Percentiles rank a stretch among this genome's conserved stretches.
These are phyloP conservation scores for Gryon sp. DNA, from an alignment of 1,140 invertebrate species.

Conservation along the genomic window DNA sequence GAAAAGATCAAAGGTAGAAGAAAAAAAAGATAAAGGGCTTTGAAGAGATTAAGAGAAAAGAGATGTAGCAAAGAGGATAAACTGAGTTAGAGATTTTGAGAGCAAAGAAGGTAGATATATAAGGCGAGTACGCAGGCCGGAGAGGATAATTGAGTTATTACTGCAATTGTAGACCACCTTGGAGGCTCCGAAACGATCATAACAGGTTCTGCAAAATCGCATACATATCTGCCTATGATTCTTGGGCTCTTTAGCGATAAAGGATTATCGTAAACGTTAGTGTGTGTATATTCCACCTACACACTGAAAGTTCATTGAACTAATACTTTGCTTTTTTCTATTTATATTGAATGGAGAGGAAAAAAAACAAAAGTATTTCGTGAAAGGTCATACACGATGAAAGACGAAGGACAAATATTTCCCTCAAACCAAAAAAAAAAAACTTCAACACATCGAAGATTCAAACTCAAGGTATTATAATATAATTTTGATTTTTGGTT, in stretches of 20 bases:
- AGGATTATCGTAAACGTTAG: conserved; percentile 74
- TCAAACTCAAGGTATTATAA: too few species aligned
- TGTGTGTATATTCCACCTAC: conserved; percentile 64
- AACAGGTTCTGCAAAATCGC: conserved; percentile 79
- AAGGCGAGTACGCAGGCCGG: conserved; percentile 76
- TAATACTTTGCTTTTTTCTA: conserved; percentile 52
- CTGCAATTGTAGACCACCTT: conserved; percentile 81
- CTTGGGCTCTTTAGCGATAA: conserved; percentile 77
- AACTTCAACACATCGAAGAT: too few species aligned
- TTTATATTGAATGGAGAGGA: too few species aligned
- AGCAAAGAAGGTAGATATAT: conserved; percentile 80
- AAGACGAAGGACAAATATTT: conserved; percentile 55
- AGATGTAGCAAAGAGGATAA: conserved; percentile 49
- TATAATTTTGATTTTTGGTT: too few species aligned
- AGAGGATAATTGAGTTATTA: conserved; percentile 81
- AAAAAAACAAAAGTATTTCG: too few species aligned
- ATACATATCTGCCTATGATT: conserved; percentile 75
- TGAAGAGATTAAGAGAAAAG: conserved; percentile 47
- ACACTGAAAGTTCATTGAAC: conserved; percentile 55
- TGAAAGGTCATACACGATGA: conserved; percentile 57
- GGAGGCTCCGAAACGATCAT: conserved; percentile 77
- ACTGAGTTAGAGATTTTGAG: conserved; percentile 79
- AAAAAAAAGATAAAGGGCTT: conserved; percentile 50
- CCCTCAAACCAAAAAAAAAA: too few species aligned
- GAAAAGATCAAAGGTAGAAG: conserved; percentile 49